A percentile compares a stretch with the other conserved stretches of the same genome.
Evolutionary conservation across 2,113 vertebrate genomes (phyloP).

Genomic region (Lanius ludovicianus): DNA sequence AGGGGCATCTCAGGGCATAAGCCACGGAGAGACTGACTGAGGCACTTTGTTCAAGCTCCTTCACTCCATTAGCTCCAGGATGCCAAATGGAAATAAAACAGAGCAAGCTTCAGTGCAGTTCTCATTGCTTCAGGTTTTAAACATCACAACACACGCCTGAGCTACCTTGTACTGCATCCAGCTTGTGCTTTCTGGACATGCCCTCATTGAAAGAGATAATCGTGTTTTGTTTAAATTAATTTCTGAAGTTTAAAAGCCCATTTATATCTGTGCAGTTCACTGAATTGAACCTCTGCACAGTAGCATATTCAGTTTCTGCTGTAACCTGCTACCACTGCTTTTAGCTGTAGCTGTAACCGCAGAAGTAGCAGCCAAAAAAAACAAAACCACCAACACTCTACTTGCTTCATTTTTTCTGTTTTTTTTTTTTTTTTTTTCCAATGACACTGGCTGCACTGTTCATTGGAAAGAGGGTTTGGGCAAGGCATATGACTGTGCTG

Average conservation of each 20-base stretch:
- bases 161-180: background rate
- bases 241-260: background rate
- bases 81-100: constrained; percentile 16
- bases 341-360: constrained; percentile 27
- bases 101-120: background rate
- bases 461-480: background rate
- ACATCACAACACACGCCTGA: background rate
- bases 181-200: background rate
- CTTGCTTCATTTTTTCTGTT: background rate
- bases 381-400: background rate
- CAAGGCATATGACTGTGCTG: background rate
- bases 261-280: background rate
- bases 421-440: background rate
- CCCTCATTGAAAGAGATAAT: background rate
- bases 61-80: background rate
- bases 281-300: constrained; percentile 24
- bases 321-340: constrained; percentile 31
- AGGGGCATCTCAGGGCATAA: constrained; percentile 48
- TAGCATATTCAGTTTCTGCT: constrained; percentile 40
- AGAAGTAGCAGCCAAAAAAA: constrained; percentile 20
- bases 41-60: constrained; percentile 24
- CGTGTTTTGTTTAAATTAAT: background rate
- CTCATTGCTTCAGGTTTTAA: constrained; percentile 7
- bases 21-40: background rate
- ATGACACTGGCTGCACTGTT: constrained; percentile 41